Evolutionary conservation across 2,113 vertebrate species (phyloP).

Genomic region (Phyllostomus discolor): DNA sequence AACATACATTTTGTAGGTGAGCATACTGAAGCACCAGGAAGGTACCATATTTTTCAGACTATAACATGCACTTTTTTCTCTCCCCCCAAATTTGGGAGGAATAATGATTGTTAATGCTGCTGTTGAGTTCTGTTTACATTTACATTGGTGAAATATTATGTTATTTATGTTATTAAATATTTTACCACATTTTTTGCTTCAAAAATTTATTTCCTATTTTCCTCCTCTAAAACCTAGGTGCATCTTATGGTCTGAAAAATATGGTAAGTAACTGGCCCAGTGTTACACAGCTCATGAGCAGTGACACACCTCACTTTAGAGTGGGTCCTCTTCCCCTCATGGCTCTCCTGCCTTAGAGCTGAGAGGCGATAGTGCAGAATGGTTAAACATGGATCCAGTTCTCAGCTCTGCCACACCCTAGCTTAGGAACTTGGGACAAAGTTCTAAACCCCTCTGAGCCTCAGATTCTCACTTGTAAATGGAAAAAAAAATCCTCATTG

Average conservation of each 20-base stretch:
- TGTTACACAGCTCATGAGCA: neutral
- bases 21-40: neutral
- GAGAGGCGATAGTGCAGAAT: neutral
- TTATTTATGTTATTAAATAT: too few species aligned
- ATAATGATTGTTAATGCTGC: too few species aligned
- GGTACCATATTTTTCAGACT: too few species aligned
- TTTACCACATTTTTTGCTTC: too few species aligned
- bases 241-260: too few species aligned
- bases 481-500: neutral
- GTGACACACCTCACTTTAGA: neutral
- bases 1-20: neutral
- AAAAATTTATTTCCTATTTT: too few species aligned
- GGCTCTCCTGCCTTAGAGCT: neutral
- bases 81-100: too few species aligned
- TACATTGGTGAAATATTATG: too few species aligned
- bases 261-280: neutral
- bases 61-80: too few species aligned
- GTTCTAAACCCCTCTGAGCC: neutral
- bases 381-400: neutral
- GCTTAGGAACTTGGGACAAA: neutral
- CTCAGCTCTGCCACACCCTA: neutral
- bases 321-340: accelerated
- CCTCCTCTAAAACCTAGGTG: too few species aligned
- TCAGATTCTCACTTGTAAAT: neutral
- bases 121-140: too few species aligned